A percentile compares a stretch with the other conserved stretches of the same genome.
These are phyloP conservation scores for Paradisaea rubra DNA, from an alignment of 2,113 vertebrate species.

Conservation along the genomic window DNA sequence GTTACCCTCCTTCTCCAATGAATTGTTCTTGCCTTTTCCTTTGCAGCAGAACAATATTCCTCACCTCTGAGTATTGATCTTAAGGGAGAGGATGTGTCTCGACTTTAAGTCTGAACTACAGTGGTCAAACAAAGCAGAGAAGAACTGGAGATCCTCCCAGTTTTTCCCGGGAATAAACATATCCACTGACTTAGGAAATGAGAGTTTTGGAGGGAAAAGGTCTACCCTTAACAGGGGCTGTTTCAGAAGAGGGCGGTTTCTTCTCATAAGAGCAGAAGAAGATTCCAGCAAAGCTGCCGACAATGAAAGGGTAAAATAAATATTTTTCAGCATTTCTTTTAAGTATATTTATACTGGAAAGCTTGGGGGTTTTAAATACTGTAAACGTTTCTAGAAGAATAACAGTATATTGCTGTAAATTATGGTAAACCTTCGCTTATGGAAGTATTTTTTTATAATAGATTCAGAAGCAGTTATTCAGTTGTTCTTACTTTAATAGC, in stretches of 20 bases:
- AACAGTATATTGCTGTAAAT: background rate
- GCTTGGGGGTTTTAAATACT: background rate
- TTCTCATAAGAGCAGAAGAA: background rate
- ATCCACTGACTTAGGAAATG: background rate
- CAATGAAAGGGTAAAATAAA: background rate
- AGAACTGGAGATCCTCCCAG: background rate
- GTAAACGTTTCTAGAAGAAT: background rate
- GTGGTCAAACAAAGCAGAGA: background rate
- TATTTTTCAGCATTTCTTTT: background rate
- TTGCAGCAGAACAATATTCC: background rate
- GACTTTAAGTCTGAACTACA: background rate
- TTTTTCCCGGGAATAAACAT: background rate
- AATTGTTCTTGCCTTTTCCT: background rate
- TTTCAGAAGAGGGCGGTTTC: background rate
- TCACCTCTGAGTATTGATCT: background rate
- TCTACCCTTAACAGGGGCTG: background rate
- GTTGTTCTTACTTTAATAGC: background rate
- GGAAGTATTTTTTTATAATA: background rate
- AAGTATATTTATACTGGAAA: background rate
- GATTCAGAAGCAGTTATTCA: background rate
- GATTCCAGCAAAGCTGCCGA: background rate
- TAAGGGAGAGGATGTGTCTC: background rate
- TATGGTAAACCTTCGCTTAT: background rate
- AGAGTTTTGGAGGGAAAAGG: background rate
- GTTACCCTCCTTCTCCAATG: background rate